Percentiles rank a stretch among this genome's conserved stretches.
Evolutionary conservation across 2,113 vertebrate genomes (phyloP).

Genomic region (Myocastor coypus): DNA sequence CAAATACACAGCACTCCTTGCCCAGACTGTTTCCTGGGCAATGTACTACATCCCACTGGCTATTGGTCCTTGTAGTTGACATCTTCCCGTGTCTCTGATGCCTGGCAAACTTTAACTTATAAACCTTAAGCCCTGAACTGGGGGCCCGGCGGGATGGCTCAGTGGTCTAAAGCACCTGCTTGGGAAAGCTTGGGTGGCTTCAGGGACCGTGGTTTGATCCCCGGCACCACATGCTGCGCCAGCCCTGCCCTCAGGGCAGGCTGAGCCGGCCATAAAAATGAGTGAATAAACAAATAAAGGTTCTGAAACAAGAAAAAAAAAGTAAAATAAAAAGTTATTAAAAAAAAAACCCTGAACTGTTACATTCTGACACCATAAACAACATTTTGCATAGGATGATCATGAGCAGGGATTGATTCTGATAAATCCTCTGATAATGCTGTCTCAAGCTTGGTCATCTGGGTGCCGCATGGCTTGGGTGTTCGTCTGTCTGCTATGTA

Average conservation of each 20-base stretch:
- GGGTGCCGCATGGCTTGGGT: not conserved
- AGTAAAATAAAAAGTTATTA: too few relatives aligned
- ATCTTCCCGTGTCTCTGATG: not conserved
- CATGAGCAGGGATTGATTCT: not conserved
- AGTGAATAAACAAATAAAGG: too few relatives aligned
- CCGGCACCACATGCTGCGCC: too few relatives aligned
- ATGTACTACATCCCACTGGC: not conserved
- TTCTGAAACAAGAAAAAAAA: too few relatives aligned
- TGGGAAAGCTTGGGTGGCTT: too few relatives aligned
- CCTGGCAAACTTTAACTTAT: not conserved
- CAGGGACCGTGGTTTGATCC: too few relatives aligned
- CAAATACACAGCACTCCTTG: not conserved
- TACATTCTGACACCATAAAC: not conserved
- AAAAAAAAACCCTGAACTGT: not conserved
- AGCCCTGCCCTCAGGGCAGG: too few relatives aligned
- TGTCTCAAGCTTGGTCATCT: not conserved
- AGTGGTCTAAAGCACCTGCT: too few relatives aligned
- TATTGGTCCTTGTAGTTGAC: not conserved
- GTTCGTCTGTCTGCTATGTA: not conserved
- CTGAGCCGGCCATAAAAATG: too few relatives aligned
- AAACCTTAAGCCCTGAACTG: conserved; percentile 15
- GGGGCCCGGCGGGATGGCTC: too few relatives aligned
- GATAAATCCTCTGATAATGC: not conserved
- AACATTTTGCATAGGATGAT: not conserved
- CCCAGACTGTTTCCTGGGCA: not conserved